Percentiles rank a stretch among this genome's conserved stretches.
phyloP scores from a whole-genome alignment of 2,888 invertebrate species.

The Dicranocentrus wangi region DNA sequence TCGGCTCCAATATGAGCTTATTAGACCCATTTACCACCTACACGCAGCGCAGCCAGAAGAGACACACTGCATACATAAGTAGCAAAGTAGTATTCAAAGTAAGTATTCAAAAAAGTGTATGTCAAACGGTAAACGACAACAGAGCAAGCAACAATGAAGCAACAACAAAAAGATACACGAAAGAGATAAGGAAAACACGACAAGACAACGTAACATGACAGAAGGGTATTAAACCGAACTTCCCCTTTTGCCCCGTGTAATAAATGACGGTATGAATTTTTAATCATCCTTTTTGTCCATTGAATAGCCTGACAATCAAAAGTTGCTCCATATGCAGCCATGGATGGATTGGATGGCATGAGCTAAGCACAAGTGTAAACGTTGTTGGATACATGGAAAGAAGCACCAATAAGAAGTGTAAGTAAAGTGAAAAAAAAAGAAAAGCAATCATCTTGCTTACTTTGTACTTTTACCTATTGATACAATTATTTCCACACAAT shows the following conservation, averaged over 20 bases:
- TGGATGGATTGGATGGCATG: background rate
- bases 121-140: background rate
- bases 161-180: conserved; percentile 1
- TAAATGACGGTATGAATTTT: conserved; percentile 53
- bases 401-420: background rate
- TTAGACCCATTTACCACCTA: too few relatives aligned
- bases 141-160: background rate
- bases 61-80: too few relatives aligned
- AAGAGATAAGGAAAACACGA: conserved; percentile 18
- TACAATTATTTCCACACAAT: conserved; percentile 4
- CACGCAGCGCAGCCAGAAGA: too few relatives aligned
- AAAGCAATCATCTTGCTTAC: conserved; percentile 22
- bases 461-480: background rate
- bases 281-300: conserved; percentile 35
- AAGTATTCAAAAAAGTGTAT: too few relatives aligned
- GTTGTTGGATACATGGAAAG: too few relatives aligned
- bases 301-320: conserved; percentile 45
- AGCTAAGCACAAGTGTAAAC: background rate
- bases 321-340: conserved; percentile 33
- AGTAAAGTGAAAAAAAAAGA: background rate
- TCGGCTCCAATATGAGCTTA: too few relatives aligned
- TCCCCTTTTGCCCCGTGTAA: conserved; percentile 43
- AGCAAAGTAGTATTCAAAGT: too few relatives aligned
- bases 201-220: conserved; percentile 10
- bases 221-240: conserved; percentile 9